A percentile compares a stretch with the other conserved stretches of the same genome.
Conservation (phyloP, 2,888 invertebrate species). For the Dolichomitus sp. region DNA sequence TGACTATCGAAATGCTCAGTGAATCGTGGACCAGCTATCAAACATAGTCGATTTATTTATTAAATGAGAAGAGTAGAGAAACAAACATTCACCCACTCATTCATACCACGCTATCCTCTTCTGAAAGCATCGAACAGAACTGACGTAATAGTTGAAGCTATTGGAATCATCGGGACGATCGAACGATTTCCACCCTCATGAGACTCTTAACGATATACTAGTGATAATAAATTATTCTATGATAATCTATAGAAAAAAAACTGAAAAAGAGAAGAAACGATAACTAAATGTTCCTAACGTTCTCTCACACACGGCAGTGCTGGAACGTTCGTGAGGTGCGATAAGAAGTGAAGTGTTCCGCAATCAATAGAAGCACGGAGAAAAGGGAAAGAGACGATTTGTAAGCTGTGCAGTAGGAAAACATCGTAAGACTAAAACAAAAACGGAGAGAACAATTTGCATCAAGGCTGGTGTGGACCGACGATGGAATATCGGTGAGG, state of each 20-base stretch:
- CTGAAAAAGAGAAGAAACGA: background rate
- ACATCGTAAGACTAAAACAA: constrained; percentile 55
- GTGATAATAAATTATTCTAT: constrained; percentile 31
- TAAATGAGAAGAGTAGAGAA: constrained; percentile 8
- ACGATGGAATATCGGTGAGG: constrained; percentile 86
- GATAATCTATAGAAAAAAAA: constrained; percentile 10
- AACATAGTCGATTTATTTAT: constrained; percentile 38
- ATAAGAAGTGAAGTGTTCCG: constrained; percentile 18
- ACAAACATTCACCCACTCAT: constrained; percentile 32
- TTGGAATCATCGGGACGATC: constrained; percentile 29
- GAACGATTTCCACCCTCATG: constrained; percentile 25
- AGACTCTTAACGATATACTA: constrained; percentile 26
- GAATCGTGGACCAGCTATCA: constrained; percentile 57
- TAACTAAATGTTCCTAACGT: constrained; percentile 45
- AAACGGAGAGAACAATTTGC: constrained; percentile 69
- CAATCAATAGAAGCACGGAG: background rate
- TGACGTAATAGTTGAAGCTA: constrained; percentile 44
- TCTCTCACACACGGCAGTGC: background rate
- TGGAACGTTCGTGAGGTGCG: constrained; percentile 27
- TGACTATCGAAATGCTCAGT: constrained; percentile 53
- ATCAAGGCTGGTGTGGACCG: constrained; percentile 69
- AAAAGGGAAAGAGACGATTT: constrained; percentile 8
- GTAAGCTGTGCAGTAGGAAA: constrained; percentile 22
- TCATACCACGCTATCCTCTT: constrained; percentile 35
- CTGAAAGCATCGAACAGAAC: constrained; percentile 27